Evolutionary conservation across 2,797 vertebrate genomes (phyloP), one percentile per base, ranked within the genome.

Genomic region (Rhinogobio ventralis): DNA sequence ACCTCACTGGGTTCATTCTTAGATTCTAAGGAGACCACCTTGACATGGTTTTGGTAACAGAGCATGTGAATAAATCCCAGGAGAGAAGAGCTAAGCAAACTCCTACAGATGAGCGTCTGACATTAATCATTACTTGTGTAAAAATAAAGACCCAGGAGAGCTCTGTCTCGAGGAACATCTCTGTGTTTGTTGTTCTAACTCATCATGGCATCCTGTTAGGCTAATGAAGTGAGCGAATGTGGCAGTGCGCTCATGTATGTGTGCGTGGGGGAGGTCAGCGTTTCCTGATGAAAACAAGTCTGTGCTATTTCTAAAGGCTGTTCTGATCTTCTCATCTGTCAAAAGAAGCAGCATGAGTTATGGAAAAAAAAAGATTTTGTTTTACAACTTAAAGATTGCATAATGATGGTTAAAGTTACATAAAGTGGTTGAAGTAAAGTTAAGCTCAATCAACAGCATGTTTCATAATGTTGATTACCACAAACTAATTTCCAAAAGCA

Each of bases 101-200:
- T 72, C 73, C 72, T 76, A 39, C 46, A 45, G 62, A 51, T 67
- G 39, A 72, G 39, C 1, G 28, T 6, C 28, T 72, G 46, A 67
- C 46, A 67, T 79, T 57, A 83, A 67, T 86, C 81, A 66, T 83
- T 83, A 57, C 74, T 86, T 25, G 33, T 79, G 57, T 60, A 79
- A 60, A 86, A 82, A 64, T 79, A 42, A 80, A 57, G 30, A 51
- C 76, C 75, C 7, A 6, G 15, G 60, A 55, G 76, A 79, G 19
- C 69, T 83, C 33, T 19, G 46, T 72, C 72, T 69, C 62, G 13
- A 82, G 62, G 23, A 77, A 62, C 64, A 60, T 53, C 25, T 55
- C 66, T 19, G 30, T 57, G 60, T 83, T 64, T 86, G 85, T 83
- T 73, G 67, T 83, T 76, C 14, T 74, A 67, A 45, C 2, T 20